Evolutionary conservation across 2,113 vertebrate genomes (phyloP).

Genomic region (Menura novaehollandiae): DNA sequence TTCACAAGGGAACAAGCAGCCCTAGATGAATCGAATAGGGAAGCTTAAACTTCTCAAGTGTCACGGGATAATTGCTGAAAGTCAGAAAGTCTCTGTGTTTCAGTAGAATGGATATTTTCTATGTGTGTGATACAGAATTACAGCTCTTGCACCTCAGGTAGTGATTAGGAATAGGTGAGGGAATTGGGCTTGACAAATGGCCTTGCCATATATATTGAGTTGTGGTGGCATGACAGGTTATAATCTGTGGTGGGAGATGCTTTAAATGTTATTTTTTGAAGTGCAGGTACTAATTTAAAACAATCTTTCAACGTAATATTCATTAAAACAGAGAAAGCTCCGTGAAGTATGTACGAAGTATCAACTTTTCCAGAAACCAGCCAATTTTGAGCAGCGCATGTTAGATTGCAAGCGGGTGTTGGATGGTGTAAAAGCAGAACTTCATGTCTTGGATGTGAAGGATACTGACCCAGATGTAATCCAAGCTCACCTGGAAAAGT

Average conservation of each 20-base stretch:
- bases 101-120: neutral
- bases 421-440: conserved; percentile 87
- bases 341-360: conserved; percentile 95
- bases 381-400: conserved; percentile 98
- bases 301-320: neutral
- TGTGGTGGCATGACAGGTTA: neutral
- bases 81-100: neutral
- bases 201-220: neutral
- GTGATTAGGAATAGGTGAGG: neutral
- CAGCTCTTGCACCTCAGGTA: neutral
- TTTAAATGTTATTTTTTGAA: neutral
- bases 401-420: conserved; percentile 90
- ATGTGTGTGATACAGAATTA: neutral
- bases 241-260: neutral
- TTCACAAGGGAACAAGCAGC: neutral
- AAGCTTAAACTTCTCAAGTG: neutral
- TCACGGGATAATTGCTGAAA: neutral
- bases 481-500: conserved; percentile 84
- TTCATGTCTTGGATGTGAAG: conserved; percentile 84
- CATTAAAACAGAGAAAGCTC: conserved; percentile 84
- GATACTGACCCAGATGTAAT: conserved; percentile 87
- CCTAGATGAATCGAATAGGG: neutral
- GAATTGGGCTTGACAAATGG: neutral
- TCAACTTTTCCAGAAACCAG: conserved; percentile 97
- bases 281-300: neutral